A percentile compares a stretch with the other conserved stretches of the same genome.
These are phyloP conservation scores for Cerastoderma edule DNA, from an alignment of 2,888 invertebrate genomes.

Conservation along the genomic window DNA sequence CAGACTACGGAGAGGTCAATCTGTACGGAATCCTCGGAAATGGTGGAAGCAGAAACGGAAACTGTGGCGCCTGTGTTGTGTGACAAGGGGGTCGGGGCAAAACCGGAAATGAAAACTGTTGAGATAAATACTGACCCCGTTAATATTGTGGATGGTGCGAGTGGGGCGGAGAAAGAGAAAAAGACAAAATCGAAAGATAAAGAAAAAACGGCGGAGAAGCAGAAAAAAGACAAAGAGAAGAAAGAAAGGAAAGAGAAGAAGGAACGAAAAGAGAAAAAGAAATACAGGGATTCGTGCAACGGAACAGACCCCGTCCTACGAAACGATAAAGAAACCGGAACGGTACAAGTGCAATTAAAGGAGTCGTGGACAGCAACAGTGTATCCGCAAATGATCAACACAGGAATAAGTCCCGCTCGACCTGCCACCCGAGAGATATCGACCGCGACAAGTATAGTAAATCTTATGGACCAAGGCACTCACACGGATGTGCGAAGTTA, in stretches of 20 bases:
- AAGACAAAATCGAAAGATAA: conserved; percentile 52
- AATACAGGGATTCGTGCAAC: conserved; percentile 57
- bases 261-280: conserved; percentile 56
- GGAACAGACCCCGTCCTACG: conserved; percentile 63
- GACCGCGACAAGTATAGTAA: conserved; percentile 69
- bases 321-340: conserved; percentile 73
- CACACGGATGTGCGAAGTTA: conserved; percentile 69
- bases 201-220: conserved; percentile 47
- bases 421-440: conserved; percentile 74
- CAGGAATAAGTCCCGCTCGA: conserved; percentile 73
- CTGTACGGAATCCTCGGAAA: conserved; percentile 61
- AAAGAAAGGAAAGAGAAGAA: conserved; percentile 47
- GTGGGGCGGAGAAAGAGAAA: conserved; percentile 38
- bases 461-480: conserved; percentile 75
- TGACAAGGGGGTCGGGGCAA: conserved; percentile 62
- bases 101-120: conserved; percentile 57
- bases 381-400: conserved; percentile 71
- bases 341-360: conserved; percentile 50
- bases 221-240: conserved; percentile 49
- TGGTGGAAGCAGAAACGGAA: conserved; percentile 63
- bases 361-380: conserved; percentile 77
- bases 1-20: conserved; percentile 73
- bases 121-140: conserved; percentile 67
- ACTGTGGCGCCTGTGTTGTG: conserved; percentile 58
- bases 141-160: conserved; percentile 36